Percentiles rank a stretch among this genome's conserved stretches.
phyloP scores from a whole-genome alignment of 2,888 invertebrate species.

The Netelia inedita region DNA sequence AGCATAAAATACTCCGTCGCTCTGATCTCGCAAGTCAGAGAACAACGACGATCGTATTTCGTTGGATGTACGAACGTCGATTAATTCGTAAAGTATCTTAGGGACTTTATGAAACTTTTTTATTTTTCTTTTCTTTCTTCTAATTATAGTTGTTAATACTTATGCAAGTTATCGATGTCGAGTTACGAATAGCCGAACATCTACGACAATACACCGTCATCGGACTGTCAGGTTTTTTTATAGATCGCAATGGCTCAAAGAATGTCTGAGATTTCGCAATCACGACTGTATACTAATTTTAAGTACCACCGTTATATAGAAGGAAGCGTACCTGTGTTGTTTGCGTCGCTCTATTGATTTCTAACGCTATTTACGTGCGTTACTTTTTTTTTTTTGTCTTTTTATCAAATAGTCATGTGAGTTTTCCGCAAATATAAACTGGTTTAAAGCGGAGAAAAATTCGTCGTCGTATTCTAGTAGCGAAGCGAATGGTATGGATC shows the following conservation, averaged over 20 bases:
- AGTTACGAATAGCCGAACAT: conserved; percentile 52
- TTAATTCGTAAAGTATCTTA: conserved; percentile 21
- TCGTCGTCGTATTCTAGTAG: conserved; percentile 20
- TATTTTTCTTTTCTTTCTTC: conserved; percentile 37
- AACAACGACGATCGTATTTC: neutral
- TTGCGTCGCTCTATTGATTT: conserved; percentile 28
- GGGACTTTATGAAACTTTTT: conserved; percentile 10
- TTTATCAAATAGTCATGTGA: conserved; percentile 27
- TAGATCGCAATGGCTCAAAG: conserved; percentile 75
- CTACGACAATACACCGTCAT: conserved; percentile 56
- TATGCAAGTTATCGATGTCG: conserved; percentile 58
- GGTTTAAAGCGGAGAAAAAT: conserved; percentile 25
- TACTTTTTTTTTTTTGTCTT: neutral
- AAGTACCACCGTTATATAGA: conserved; percentile 76
- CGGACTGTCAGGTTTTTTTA: conserved; percentile 76
- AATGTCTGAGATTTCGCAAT: conserved; percentile 79
- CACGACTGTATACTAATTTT: conserved; percentile 80
- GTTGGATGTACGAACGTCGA: neutral
- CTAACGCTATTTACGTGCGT: conserved; percentile 9
- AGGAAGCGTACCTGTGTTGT: conserved; percentile 60
- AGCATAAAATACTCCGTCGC: conserved; percentile 12
- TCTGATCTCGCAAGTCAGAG: conserved; percentile 24
- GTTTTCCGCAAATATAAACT: conserved; percentile 41
- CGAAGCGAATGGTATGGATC: neutral
- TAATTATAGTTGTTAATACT: conserved; percentile 60